Base-by-base conservation (phyloP, 2,888 invertebrate genomes). In the Oscheius sp. region DNA sequence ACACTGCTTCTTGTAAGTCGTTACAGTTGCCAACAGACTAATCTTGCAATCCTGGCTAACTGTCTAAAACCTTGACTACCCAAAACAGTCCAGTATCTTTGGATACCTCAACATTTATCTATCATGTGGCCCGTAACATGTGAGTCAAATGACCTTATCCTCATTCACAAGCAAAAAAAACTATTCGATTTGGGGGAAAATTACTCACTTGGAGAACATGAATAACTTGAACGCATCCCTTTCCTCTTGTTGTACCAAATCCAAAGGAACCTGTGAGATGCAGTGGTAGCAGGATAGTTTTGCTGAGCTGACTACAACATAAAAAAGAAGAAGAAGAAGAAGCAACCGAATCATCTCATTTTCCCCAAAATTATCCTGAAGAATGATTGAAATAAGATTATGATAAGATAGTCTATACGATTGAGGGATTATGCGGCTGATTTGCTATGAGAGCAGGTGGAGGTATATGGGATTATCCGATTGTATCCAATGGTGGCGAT, bases 241-340 rank as follows among this genome's bases (percentile, higher is more conserved):
- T 1, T 35, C 70, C 7, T 70, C 58, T 32, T 70, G 70, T 29
- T 47, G 59, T 7, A 70, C 70, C 42, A 70, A 57, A 21, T 58
- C 58, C 21, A 70, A 47, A n/a, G 70, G 70, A 21, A 70, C 70
- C n/a, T 70, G 70, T 29, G 70, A 70, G 47, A 70, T 70, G 33
- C 70, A 70, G 32, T 59, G 57, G 32, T 70, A 58, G 70, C 70
- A 70, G 48, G 59, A 48, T 0, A 70, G 70, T 21, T 35, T 51
- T 32, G 37, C 37, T 1, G 68, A 2, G n/a, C 13, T 33, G 10
- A 55, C 55, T 5, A 2, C 55, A 1, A 21, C 7, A 1, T 21
- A 55, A 35, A 55, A n/a, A 37, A 68, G 32, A 4, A 63, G 63
- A 37, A 63, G 63, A 37, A 62, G 35, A 48, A 63, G 37, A 11